Conservation (phyloP, 92 coral and sea anemone genomes). For the Diadumene lineata region DNA sequence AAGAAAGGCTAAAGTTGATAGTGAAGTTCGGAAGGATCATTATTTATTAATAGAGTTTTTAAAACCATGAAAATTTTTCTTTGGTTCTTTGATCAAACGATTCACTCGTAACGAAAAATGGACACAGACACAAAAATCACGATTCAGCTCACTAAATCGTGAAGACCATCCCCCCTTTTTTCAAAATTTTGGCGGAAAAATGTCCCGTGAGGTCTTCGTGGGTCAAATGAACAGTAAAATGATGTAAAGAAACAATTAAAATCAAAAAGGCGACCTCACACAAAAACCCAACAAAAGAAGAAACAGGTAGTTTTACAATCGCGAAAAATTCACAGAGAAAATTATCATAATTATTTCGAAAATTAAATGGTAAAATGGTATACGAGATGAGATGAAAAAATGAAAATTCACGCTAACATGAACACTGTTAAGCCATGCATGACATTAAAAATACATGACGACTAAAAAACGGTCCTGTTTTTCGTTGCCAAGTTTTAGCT, state of each 20-base stretch:
- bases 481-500: not conserved
- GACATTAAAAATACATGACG: conserved; percentile 70
- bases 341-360: not conserved
- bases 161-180: not conserved
- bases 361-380: not conserved
- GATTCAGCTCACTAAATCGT: not conserved
- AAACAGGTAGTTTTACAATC: not conserved
- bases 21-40: conserved; percentile 22
- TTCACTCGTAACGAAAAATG: conserved; percentile 11
- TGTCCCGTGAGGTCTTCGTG: not conserved
- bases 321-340: not conserved
- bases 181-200: conserved; percentile 1
- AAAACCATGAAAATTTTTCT: conserved; percentile 16
- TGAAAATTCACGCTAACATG: conserved; percentile 29
- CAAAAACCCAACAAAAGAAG: not conserved
- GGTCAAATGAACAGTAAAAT: conserved; percentile 14
- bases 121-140: conserved; percentile 19
- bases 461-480: not conserved
- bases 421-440: conserved; percentile 72
- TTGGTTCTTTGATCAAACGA: conserved; percentile 27
- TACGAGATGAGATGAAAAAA: not conserved
- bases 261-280: not conserved
- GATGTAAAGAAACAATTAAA: not conserved
- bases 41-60: conserved; percentile 30
- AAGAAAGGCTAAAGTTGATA: conserved; percentile 3